Conservation (phyloP, 2,113 vertebrate species). For the Gasterosteus nipponicus region DNA sequence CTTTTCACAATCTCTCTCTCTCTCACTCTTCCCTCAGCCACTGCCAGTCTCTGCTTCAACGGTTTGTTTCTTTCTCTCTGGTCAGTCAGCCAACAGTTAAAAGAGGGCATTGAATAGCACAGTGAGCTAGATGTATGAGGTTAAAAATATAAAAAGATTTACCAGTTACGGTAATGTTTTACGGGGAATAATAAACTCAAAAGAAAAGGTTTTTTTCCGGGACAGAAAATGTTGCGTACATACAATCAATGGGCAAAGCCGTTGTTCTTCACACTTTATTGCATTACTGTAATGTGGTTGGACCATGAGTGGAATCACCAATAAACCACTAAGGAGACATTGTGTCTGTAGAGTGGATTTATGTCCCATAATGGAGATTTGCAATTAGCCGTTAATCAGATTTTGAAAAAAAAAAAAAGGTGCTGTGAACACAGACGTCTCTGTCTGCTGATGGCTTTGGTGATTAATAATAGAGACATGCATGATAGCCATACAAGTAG, state of each 20-base stretch:
- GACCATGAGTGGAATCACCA: conserved; percentile 1
- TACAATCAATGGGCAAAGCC: neutral
- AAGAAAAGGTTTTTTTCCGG: neutral
- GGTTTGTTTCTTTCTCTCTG: conserved; percentile 22
- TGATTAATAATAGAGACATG: conserved; percentile 15
- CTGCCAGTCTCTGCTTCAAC: conserved; percentile 18
- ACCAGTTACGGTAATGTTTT: neutral
- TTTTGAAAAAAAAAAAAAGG: neutral
- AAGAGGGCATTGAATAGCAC: conserved; percentile 15
- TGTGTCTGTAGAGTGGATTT: conserved; percentile 23
- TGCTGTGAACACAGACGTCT: neutral
- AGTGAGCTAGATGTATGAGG: neutral
- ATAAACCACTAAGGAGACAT: conserved; percentile 1
- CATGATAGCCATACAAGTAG: neutral
- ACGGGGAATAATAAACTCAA: neutral
- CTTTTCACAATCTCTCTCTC: neutral
- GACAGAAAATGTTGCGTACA: neutral
- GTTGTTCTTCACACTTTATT: neutral
- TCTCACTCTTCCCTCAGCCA: conserved; percentile 1
- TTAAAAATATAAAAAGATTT: conserved; percentile 1
- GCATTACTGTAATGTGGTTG: neutral
- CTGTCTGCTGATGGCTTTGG: conserved; percentile 3
- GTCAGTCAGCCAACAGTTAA: conserved; percentile 25
- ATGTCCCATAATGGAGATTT: conserved; percentile 31
- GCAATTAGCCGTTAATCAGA: conserved; percentile 39